A percentile compares a stretch with the other conserved stretches of the same genome.
Evolutionary conservation across 2,113 vertebrate species (phyloP).

Genomic region (Propithecus coquereli): DNA sequence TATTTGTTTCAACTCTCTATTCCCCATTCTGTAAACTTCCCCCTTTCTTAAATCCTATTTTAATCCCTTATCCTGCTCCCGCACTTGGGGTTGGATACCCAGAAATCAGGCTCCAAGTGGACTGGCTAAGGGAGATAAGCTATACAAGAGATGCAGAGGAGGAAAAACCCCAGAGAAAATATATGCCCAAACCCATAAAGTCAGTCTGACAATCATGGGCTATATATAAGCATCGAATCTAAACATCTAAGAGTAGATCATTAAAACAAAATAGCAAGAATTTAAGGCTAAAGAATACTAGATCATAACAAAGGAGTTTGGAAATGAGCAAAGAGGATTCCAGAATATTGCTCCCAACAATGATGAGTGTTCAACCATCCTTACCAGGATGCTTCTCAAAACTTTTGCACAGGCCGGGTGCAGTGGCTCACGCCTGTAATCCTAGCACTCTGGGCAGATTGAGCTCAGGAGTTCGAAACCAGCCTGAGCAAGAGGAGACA

Average conservation of each 20-base stretch:
- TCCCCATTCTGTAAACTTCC: not conserved
- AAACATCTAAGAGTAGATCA: not conserved
- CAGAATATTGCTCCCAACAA: not conserved
- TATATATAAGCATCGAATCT: not conserved
- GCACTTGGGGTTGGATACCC: not conserved
- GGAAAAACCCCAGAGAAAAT: not conserved
- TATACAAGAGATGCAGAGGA: not conserved
- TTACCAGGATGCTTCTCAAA: not conserved
- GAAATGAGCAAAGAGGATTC: not conserved
- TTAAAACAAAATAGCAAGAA: not conserved
- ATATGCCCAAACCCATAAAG: not conserved
- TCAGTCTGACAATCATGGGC: not conserved
- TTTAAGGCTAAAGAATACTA: not conserved
- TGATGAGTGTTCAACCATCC: not conserved
- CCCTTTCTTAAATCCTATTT: not conserved
- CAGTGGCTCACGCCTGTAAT: too few species aligned
- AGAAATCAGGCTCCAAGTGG: not conserved
- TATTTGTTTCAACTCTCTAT: conserved; percentile 33
- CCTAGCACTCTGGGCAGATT: too few species aligned
- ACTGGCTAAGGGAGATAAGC: not conserved
- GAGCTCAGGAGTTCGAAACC: too few species aligned
- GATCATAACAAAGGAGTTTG: not conserved
- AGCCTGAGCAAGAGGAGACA: too few species aligned
- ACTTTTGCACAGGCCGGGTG: too few species aligned
- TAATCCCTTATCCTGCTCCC: not conserved